Evolutionary conservation across 1,140 invertebrate genomes (phyloP).

Genomic region (Epicauta chinensis): DNA sequence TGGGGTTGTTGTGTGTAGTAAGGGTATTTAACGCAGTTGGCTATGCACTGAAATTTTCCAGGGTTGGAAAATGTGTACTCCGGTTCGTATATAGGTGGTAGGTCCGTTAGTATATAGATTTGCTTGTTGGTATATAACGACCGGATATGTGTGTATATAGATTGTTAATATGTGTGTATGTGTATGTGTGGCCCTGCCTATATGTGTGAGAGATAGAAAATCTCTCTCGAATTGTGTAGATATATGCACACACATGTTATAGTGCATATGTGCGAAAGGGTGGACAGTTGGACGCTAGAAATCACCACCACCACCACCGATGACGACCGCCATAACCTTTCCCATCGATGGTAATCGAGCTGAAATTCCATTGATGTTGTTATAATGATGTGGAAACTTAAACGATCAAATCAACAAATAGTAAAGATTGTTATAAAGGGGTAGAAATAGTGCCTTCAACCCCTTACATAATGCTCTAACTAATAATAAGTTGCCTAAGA

Average conservation of each 20-base stretch:
- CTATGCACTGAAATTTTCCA: conserved; percentile 43
- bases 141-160: neutral
- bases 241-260: neutral
- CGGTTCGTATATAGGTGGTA: conserved; percentile 25
- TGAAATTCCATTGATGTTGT: too few relatives aligned
- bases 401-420: too few relatives aligned
- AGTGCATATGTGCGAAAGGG: conserved; percentile 12
- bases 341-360: too few relatives aligned
- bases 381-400: too few relatives aligned
- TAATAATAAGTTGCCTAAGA: too few relatives aligned
- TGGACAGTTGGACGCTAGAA: conserved; percentile 16
- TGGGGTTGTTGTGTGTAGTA: conserved; percentile 37
- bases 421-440: too few relatives aligned
- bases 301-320: too few relatives aligned
- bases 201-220: conserved; percentile 16
- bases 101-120: conserved; percentile 21
- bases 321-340: too few relatives aligned
- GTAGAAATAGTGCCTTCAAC: too few relatives aligned
- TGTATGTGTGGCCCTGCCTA: conserved; percentile 4
- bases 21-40: conserved; percentile 42
- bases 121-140: conserved; percentile 29
- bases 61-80: conserved; percentile 27
- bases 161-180: neutral
- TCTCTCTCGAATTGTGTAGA: conserved; percentile 16
- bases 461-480: too few relatives aligned